These are phyloP conservation scores for Trachelipus rathkii DNA, from an alignment of 1,140 invertebrate species.

Conservation along the genomic window DNA sequence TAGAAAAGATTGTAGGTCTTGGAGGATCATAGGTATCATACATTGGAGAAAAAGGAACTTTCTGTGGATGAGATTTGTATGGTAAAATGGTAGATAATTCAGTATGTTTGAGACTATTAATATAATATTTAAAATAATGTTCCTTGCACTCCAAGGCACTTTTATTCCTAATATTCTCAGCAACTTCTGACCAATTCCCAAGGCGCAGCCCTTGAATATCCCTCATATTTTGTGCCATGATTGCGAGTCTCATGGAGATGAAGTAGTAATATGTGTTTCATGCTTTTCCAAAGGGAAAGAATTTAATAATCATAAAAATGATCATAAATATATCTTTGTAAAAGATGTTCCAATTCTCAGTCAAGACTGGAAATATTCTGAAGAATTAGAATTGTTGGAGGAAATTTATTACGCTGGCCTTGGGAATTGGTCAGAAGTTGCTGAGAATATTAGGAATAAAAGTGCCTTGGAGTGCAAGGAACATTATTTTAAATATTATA, in stretches of 20 bases:
- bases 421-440: not conserved
- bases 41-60: not conserved
- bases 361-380: not conserved
- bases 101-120: not conserved
- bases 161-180: not conserved
- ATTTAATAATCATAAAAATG: not conserved
- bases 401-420: not conserved
- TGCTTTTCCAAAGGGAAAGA: not conserved
- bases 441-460: not conserved
- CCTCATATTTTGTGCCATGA: not conserved
- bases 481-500: not conserved
- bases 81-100: not conserved
- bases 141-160: not conserved
- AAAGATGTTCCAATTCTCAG: not conserved
- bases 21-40: not conserved
- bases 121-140: not conserved
- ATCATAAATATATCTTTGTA: not conserved
- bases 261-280: not conserved
- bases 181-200: not conserved
- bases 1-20: not conserved
- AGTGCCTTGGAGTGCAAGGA: not conserved
- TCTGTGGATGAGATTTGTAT: too few relatives aligned
- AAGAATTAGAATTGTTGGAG: conserved; percentile 3
- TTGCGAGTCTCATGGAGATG: not conserved
- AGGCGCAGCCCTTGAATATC: not conserved